These are phyloP conservation scores for Corythornis vintsioides DNA, from an alignment of 2,113 vertebrate species.

Conservation along the genomic window DNA sequence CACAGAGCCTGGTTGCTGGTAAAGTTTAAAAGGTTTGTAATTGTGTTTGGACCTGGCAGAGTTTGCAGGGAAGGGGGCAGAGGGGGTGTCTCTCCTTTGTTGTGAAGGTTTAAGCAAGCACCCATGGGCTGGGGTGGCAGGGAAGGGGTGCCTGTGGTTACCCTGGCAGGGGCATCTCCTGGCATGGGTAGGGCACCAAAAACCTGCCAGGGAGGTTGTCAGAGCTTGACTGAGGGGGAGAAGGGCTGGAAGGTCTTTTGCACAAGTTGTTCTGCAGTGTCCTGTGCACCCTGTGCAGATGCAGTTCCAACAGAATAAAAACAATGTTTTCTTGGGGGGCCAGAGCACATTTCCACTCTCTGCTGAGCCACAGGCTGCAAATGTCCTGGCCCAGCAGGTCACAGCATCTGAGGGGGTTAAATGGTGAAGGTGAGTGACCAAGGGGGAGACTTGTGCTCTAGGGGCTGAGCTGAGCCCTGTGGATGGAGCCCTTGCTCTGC, in stretches of 20 bases:
- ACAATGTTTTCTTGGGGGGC: not conserved
- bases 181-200: not conserved
- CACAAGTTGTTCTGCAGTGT: not conserved
- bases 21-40: slow-evolving; percentile 36
- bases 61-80: not conserved
- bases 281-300: rapidly evolving
- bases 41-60: not conserved
- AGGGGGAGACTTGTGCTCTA: not conserved
- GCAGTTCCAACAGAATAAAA: not conserved
- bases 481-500: rapidly evolving
- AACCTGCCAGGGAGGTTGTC: not conserved
- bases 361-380: not conserved
- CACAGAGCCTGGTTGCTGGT: not conserved
- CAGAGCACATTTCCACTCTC: rapidly evolving
- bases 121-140: not conserved
- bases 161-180: not conserved
- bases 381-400: rapidly evolving
- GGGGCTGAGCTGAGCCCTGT: not conserved
- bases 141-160: rapidly evolving
- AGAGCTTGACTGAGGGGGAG: not conserved
- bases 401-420: not conserved
- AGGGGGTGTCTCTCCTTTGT: not conserved
- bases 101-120: not conserved
- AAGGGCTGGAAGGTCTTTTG: not conserved
- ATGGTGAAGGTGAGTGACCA: rapidly evolving